These are phyloP conservation scores for Diaphora mendica DNA, from an alignment of 2,888 invertebrate species.

Conservation along the genomic window DNA sequence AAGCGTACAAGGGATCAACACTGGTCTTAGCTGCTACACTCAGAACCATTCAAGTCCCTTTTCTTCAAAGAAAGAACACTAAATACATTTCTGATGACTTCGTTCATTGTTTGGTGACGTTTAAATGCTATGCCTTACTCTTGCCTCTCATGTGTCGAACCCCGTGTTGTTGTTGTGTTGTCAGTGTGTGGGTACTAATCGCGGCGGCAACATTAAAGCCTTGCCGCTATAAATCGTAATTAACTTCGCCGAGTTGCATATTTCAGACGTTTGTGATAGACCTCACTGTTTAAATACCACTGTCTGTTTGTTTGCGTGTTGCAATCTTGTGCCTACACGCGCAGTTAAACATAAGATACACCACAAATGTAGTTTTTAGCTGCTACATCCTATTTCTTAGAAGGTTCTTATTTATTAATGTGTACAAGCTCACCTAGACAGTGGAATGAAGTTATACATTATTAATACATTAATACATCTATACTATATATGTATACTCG, in stretches of 20 bases:
- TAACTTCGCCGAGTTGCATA: constrained; percentile 10
- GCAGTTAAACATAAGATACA: not conserved
- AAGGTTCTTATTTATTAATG: not conserved
- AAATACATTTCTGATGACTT: not conserved
- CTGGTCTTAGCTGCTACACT: not conserved
- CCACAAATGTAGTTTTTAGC: not conserved
- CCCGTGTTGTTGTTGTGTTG: not conserved
- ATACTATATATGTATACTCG: too few relatives aligned
- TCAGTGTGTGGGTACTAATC: not conserved
- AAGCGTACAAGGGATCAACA: not conserved
- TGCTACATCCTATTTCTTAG: not conserved
- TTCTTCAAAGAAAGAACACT: constrained; percentile 2
- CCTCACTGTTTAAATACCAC: not conserved
- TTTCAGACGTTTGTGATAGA: constrained; percentile 5
- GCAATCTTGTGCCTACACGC: not conserved
- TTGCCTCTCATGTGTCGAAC: not conserved
- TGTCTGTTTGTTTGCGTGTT: not conserved
- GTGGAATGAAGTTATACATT: too few relatives aligned
- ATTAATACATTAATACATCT: too few relatives aligned
- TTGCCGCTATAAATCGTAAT: constrained; percentile 12
- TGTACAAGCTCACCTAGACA: not conserved
- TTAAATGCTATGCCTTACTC: not conserved
- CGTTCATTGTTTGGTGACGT: not conserved
- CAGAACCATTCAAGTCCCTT: not conserved
- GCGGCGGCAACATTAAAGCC: constrained; percentile 11